Base-by-base conservation (phyloP, 2,797 vertebrate genomes). In the Astyanax mexicanus region DNA sequence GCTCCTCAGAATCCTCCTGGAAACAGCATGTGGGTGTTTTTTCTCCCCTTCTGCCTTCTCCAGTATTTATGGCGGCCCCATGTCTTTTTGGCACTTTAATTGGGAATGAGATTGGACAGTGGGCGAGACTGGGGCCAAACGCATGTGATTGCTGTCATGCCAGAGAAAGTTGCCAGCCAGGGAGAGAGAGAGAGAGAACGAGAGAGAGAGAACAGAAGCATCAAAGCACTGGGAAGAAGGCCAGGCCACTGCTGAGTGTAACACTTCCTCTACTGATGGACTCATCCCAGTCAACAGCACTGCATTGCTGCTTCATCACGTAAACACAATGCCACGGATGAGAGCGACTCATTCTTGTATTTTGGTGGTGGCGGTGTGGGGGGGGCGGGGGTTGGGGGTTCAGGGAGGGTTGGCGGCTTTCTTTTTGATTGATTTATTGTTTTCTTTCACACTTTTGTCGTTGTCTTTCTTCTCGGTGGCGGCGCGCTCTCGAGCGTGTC, bases 41-140 rank as follows among this genome's bases (percentile, higher is more conserved):
- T 69, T 67, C 69, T 10, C n/a, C 42, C 57, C 32, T 61, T 72
- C 70, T 38, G 2, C 40, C 52, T 75, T 55, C 55, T 61, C n/a
- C 71, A 15, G 61, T 89, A 90, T 90, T 89, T 89, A 92, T 89
- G 81, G 86, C 73, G 71, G 78, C 84, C 81, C 79, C 68, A 10
- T 89, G 86, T 89, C 90, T 85, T 85, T 79, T 74, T 89, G 89
- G 86, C 88, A 90, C 78, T 86, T 90, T 88, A 88, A 87, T 85
- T 83, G 86, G 86, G 84, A 90, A 81, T 83, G 77, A 88, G 89
- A 87, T 87, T 88, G 89, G 88, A 89, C 87, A 83, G 72, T 74
- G 77, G 79, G 80, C 72, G 81, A 78, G 83, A 51, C 76, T 62
- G 23, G 79, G 82, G 9, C 77, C 52, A 57, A 78, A 80, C 27